Percentiles rank a stretch among this genome's conserved stretches.
phyloP scores from a whole-genome alignment of 1,140 invertebrate species.

The Thaumetopoea pityocampa region DNA sequence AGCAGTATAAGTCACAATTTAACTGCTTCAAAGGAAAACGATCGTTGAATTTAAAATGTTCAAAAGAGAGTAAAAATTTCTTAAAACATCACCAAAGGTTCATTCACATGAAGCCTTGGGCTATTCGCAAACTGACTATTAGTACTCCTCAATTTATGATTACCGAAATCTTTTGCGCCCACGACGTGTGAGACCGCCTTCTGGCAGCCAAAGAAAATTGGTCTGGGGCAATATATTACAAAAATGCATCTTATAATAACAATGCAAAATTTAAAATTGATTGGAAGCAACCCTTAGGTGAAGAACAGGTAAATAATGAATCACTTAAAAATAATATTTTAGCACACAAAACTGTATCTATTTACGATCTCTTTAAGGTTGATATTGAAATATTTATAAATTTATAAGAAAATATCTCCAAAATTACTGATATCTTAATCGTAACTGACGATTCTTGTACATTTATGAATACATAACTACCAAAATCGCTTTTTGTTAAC shows the following conservation, averaged over 20 bases:
- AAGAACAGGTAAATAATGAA: constrained; percentile 31
- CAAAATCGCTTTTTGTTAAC: constrained; percentile 43
- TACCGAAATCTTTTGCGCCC: constrained; percentile 39
- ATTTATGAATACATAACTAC: constrained; percentile 50
- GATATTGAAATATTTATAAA: constrained; percentile 15
- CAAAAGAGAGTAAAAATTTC: constrained; percentile 5
- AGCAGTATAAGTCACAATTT: constrained; percentile 11
- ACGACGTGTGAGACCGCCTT: constrained; percentile 61
- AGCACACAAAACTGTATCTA: constrained; percentile 20
- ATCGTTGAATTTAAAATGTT: constrained; percentile 13
- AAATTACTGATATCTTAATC: constrained; percentile 60
- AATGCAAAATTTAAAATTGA: constrained; percentile 20
- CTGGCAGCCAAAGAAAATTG: constrained; percentile 23
- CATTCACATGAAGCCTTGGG: constrained; percentile 47
- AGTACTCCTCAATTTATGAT: constrained; percentile 51
- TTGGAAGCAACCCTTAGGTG: constrained; percentile 6
- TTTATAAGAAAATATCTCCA: constrained; percentile 9
- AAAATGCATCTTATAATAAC: constrained; percentile 10
- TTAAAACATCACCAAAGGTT: constrained; percentile 25
- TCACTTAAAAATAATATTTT: constrained; percentile 28
- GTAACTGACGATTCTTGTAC: constrained; percentile 39
- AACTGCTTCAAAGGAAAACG: constrained; percentile 34
- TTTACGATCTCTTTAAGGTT: constrained; percentile 21
- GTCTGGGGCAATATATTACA: not conserved
- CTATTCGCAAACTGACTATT: constrained; percentile 47